Evolutionary conservation across 2,888 invertebrate species (phyloP).

Genomic region (Xylocampa areola): DNA sequence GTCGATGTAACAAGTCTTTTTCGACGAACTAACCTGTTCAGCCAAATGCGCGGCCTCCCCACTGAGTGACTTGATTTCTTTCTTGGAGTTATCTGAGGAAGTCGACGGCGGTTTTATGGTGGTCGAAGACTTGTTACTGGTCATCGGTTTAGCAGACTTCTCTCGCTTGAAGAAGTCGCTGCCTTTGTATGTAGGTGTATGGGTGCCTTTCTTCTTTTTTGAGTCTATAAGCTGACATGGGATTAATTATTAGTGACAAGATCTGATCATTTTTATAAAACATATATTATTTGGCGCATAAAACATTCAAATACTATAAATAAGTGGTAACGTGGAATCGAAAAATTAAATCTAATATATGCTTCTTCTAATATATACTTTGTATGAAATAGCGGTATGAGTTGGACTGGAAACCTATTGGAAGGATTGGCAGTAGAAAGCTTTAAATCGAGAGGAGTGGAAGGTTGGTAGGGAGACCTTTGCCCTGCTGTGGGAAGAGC

Average conservation of each 20-base stretch:
- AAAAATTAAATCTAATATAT: no score
- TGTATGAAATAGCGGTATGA: no score
- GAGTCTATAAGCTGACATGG: constrained; percentile 61
- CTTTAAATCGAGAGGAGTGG: no score
- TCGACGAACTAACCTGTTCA: constrained; percentile 72
- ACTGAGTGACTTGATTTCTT: constrained; percentile 58
- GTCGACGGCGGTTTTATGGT: constrained; percentile 69
- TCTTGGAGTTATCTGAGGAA: constrained; percentile 54
- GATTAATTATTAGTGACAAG: neutral
- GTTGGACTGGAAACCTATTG: no score
- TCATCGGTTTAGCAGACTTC: constrained; percentile 61
- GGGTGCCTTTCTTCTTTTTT: constrained; percentile 67
- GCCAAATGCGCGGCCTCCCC: constrained; percentile 71
- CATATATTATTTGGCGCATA: no score
- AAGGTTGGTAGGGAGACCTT: no score
- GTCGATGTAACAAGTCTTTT: neutral
- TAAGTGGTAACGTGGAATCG: no score
- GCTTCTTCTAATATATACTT: no score
- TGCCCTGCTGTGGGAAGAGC: no score
- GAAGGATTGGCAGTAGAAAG: no score
- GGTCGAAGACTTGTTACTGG: constrained; percentile 70
- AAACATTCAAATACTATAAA: no score
- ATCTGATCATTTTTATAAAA: no score
- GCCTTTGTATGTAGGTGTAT: constrained; percentile 57
- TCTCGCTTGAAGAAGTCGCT: constrained; percentile 66